phyloP scores from a whole-genome alignment of 2,113 vertebrate species.

The Siniperca chuatsi region DNA sequence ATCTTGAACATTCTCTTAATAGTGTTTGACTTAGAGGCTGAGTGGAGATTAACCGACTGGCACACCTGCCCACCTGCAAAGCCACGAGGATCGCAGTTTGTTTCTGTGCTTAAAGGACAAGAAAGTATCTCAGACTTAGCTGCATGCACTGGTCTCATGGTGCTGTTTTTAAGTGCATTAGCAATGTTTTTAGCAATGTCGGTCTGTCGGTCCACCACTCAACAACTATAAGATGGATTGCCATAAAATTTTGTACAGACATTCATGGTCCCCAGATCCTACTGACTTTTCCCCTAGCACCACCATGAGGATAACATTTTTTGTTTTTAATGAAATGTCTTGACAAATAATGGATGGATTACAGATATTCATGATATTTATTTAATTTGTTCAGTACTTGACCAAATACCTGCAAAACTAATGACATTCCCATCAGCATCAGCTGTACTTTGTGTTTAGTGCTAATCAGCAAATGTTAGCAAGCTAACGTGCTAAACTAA shows the following conservation, averaged over 20 bases:
- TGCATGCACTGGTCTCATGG: not conserved
- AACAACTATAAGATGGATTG: not conserved
- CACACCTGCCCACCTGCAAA: slow-evolving; percentile 20
- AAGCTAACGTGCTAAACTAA: not conserved
- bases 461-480: not conserved
- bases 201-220: not conserved
- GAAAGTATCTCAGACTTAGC: not conserved
- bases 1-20: not conserved
- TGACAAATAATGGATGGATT: too few species aligned
- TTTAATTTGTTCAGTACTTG: too few species aligned
- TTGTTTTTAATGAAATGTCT: too few species aligned
- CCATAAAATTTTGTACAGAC: not conserved
- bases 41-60: slow-evolving; percentile 2
- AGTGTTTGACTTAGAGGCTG: slow-evolving; percentile 7
- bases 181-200: not conserved
- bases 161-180: not conserved
- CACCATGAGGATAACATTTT: not conserved
- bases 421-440: too few species aligned
- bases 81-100: too few species aligned
- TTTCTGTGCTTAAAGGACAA: not conserved
- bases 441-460: not conserved
- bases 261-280: not conserved
- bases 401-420: too few species aligned
- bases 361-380: too few species aligned
- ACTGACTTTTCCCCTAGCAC: too few species aligned